Conservation (phyloP, 2,888 invertebrate genomes). For the Pseudolycoriella hygida region DNA sequence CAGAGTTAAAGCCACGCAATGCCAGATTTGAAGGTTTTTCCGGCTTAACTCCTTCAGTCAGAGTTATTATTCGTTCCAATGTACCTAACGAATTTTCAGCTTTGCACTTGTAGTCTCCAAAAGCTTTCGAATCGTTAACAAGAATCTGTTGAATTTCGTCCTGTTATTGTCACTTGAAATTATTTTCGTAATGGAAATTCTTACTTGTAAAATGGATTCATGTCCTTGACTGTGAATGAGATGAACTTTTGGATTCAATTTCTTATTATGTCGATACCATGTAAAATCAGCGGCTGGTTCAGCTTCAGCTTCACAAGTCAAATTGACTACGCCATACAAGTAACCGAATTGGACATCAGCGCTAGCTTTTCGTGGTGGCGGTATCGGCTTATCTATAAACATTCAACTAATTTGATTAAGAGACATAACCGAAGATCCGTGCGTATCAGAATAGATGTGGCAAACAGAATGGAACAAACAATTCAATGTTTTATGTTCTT, state of each 20-base stretch:
- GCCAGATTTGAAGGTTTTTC: conserved; percentile 28
- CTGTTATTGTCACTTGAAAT: neutral
- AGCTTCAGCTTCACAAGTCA: conserved; percentile 38
- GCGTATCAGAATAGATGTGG: too few species aligned
- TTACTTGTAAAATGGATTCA: conserved; percentile 22
- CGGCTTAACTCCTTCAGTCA: conserved; percentile 36
- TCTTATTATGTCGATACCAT: conserved; percentile 29
- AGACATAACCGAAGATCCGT: too few species aligned
- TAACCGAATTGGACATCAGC: conserved; percentile 22
- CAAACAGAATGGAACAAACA: too few species aligned
- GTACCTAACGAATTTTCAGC: conserved; percentile 33
- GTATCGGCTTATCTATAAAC: conserved; percentile 23
- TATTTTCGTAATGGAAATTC: neutral
- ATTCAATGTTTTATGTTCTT: too few species aligned
- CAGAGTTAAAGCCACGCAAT: conserved; percentile 26
- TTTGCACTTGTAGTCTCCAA: conserved; percentile 35
- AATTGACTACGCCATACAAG: conserved; percentile 34
- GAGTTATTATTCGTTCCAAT: conserved; percentile 30
- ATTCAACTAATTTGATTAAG: conserved; percentile 1
- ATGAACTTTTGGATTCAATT: conserved; percentile 20
- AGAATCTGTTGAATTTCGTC: too few species aligned
- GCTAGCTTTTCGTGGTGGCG: conserved; percentile 18
- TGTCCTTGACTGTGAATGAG: conserved; percentile 21
- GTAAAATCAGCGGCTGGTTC: conserved; percentile 36
- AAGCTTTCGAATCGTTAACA: conserved; percentile 21